phyloP scores from a whole-genome alignment of 2,888 invertebrate species.

The Linhomoeus sp. region DNA sequence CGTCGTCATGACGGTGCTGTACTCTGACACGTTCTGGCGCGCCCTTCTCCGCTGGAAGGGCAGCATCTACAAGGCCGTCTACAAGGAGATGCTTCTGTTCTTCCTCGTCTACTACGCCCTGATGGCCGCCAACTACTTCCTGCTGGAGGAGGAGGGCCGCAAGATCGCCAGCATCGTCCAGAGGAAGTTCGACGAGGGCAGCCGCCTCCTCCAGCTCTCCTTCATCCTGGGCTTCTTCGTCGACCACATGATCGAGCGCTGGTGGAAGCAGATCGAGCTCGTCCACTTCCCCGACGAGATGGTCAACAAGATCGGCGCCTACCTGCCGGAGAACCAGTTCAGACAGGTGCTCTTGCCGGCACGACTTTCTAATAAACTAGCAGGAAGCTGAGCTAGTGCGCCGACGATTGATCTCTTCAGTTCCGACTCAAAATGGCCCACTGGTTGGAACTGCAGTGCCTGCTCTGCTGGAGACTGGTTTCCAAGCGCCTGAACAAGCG shows the following conservation, averaged over 20 bases:
- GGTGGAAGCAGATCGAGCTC: background rate
- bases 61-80: constrained; percentile 14
- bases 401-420: no score
- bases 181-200: background rate
- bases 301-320: background rate
- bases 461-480: no score
- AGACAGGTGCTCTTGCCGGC: no score
- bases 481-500: no score
- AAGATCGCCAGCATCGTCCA: no score
- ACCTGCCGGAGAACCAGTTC: background rate
- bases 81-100: constrained; percentile 6
- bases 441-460: no score
- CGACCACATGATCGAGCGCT: background rate
- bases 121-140: no score
- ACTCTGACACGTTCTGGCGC: constrained; percentile 14
- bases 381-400: no score
- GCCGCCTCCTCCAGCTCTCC: background rate
- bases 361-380: no score
- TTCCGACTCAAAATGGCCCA: no score
- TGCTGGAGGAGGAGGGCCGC: no score
- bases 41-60: constrained; percentile 16
- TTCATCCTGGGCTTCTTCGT: background rate
- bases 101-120: no score
- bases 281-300: background rate
- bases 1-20: constrained; percentile 19